Conservation (phyloP, 2,797 vertebrate genomes). For the Mallotus villosus region DNA sequence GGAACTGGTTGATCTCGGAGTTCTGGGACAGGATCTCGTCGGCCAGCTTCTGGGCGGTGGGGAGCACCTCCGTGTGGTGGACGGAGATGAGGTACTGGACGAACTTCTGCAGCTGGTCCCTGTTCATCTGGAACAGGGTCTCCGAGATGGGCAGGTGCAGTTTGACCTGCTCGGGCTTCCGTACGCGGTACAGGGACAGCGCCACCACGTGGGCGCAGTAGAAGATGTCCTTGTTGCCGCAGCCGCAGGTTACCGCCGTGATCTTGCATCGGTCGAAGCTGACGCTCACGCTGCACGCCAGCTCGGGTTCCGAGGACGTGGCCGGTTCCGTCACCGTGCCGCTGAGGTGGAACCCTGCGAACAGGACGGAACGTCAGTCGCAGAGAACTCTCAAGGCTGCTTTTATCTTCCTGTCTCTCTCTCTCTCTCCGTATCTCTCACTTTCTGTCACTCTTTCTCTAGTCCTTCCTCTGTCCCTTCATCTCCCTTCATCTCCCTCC, state of each 20-base stretch:
- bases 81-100: constrained; percentile 99
- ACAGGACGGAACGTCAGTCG: not conserved
- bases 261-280: constrained; percentile 99
- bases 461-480: too few relatives aligned
- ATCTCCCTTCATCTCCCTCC: too few relatives aligned
- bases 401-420: not conserved
- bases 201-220: constrained; percentile 98
- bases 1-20: constrained; percentile 99
- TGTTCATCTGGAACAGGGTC: constrained; percentile 98
- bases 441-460: not conserved
- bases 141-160: constrained; percentile 99
- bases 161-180: constrained; percentile 97
- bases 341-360: constrained; percentile 93
- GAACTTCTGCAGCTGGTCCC: constrained; percentile 98
- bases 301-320: constrained; percentile 89
- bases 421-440: not conserved
- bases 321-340: constrained; percentile 97
- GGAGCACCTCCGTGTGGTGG: constrained; percentile 98
- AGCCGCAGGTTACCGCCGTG: constrained; percentile 97
- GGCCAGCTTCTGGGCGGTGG: constrained; percentile 95
- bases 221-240: constrained; percentile 99
- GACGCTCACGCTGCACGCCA: constrained; percentile 95
- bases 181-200: constrained; percentile 95
- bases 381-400: not conserved
- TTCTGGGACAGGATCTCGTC: constrained; percentile 98